These are phyloP conservation scores for Himalopsyche kuldschensis DNA, from an alignment of 2,888 invertebrate genomes.

Conservation along the genomic window DNA sequence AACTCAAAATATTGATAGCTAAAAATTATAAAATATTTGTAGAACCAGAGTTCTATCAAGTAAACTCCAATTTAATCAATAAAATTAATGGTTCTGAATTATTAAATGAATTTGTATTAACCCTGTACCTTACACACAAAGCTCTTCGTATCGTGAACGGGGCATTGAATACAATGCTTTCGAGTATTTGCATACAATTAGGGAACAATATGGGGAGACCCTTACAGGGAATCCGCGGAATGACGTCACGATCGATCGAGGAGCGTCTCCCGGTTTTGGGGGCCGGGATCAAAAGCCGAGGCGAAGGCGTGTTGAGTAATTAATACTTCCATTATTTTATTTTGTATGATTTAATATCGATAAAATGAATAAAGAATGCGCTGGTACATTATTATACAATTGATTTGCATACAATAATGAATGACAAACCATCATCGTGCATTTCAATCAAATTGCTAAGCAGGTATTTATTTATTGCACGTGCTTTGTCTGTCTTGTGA, in stretches of 20 bases:
- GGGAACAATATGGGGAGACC: constrained; percentile 15
- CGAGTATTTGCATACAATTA: constrained; percentile 33
- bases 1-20: no score
- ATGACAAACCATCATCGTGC: no score
- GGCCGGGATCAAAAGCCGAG: background rate
- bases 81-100: no score
- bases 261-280: background rate
- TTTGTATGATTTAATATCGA: background rate
- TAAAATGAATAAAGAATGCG: no score
- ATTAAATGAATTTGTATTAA: background rate
- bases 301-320: constrained; percentile 3
- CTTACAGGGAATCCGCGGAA: background rate
- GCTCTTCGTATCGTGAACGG: background rate
- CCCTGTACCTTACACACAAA: background rate
- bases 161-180: background rate
- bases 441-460: no score
- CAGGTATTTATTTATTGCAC: no score
- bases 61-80: no score
- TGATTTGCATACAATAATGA: no score
- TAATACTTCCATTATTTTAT: constrained; percentile 5
- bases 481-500: no score
- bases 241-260: constrained; percentile 14
- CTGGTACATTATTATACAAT: no score
- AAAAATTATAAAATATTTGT: no score
- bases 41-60: no score